Conservation (phyloP, 92 coral and sea anemone species). For the Epizoanthus illoricatus region DNA sequence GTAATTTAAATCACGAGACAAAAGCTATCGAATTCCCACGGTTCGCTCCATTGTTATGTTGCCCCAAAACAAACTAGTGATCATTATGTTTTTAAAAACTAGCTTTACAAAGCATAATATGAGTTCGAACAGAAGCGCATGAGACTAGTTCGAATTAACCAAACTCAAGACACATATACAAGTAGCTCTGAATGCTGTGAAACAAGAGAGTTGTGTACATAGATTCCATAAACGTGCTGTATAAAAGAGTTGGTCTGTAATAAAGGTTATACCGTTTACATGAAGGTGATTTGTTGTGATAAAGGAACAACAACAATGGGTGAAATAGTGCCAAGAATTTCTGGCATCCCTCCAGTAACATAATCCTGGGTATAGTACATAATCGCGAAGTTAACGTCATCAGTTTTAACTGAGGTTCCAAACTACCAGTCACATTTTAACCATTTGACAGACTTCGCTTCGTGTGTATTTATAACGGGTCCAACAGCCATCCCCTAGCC, state of each 20-base stretch:
- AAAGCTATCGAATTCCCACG: not conserved
- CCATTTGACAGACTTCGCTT: too few species aligned
- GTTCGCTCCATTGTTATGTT: not conserved
- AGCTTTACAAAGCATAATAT: not conserved
- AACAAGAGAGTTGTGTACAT: not conserved
- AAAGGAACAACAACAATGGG: not conserved
- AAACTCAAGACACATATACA: not conserved
- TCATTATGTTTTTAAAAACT: not conserved
- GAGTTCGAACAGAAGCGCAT: too few species aligned
- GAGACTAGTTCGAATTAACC: too few species aligned
- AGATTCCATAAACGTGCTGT: not conserved
- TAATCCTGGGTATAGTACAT: not conserved
- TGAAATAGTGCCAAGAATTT: not conserved
- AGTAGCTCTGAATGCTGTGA: not conserved
- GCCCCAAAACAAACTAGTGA: not conserved
- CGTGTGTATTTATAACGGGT: too few species aligned
- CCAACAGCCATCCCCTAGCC: too few species aligned
- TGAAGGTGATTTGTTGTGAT: not conserved
- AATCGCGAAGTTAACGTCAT: too few species aligned
- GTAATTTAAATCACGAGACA: conserved; percentile 2
- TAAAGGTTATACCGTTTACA: not conserved
- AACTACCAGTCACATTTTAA: too few species aligned
- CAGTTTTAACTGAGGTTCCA: too few species aligned
- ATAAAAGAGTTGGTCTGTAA: not conserved
- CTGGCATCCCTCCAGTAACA: not conserved